Percentiles rank a stretch among this genome's conserved stretches.
Conservation (phyloP, 1,140 invertebrate genomes). For the Trachymyrmex septentrionalis region DNA sequence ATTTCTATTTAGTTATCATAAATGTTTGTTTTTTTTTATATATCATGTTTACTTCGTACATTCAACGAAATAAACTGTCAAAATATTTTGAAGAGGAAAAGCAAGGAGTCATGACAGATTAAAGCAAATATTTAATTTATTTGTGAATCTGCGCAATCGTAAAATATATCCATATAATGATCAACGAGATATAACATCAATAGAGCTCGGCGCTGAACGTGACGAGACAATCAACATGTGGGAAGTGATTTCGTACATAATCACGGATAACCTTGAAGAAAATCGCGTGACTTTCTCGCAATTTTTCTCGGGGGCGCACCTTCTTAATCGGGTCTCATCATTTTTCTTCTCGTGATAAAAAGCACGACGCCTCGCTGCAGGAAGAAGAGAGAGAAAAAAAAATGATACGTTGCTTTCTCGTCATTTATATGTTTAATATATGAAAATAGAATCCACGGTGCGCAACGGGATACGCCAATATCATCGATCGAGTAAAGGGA, state of each 20-base stretch:
- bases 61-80: not conserved
- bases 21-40: not conserved
- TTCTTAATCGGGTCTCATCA: conserved; percentile 43
- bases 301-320: not conserved
- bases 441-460: conserved; percentile 67
- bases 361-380: not conserved
- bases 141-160: conserved; percentile 79
- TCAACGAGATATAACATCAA: conserved; percentile 78
- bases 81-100: not conserved
- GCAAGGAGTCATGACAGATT: conserved; percentile 58
- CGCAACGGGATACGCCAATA: conserved; percentile 16
- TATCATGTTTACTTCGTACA: not conserved
- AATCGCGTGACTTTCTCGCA: conserved; percentile 22
- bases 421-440: conserved; percentile 54
- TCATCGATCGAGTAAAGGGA: conserved; percentile 21
- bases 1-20: not conserved
- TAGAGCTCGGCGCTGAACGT: conserved; percentile 52
- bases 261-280: conserved; percentile 65
- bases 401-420: conserved; percentile 54
- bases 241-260: conserved; percentile 52
- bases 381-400: not conserved
- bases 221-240: conserved; percentile 45
- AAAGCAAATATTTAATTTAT: conserved; percentile 82
- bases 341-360: conserved; percentile 4
- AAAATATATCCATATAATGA: conserved; percentile 83